These are phyloP conservation scores for Vireo altiloquus DNA, from an alignment of 2,113 vertebrate genomes.

Conservation along the genomic window DNA sequence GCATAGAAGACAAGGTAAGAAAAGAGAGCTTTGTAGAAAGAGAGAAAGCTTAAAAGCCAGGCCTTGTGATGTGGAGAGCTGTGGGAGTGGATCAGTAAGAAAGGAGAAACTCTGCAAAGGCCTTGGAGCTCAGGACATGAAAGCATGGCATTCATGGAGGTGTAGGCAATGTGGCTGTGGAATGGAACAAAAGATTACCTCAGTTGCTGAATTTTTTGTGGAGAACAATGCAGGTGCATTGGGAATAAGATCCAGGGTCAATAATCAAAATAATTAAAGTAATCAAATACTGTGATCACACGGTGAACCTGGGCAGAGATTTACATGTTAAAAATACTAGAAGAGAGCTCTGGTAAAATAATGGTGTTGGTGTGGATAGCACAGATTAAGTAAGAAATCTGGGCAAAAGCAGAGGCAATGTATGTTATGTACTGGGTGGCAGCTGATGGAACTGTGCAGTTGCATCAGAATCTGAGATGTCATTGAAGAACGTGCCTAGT, in stretches of 20 bases:
- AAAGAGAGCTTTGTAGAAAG: not conserved
- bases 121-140: not conserved
- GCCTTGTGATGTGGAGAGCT: not conserved
- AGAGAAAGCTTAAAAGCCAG: not conserved
- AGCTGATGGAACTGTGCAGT: not conserved
- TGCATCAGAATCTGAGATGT: not conserved
- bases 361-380: not conserved
- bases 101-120: constrained; percentile 8
- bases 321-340: not conserved
- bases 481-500: not conserved
- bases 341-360: not conserved
- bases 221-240: not conserved
- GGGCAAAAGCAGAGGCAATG: not conserved
- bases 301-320: not conserved
- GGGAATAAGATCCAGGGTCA: not conserved
- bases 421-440: not conserved
- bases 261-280: not conserved
- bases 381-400: not conserved
- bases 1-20: not conserved
- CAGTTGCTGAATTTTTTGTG: not conserved
- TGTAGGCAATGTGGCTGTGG: not conserved
- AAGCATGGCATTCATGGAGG: not conserved
- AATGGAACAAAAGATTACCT: not conserved
- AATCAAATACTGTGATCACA: not conserved
- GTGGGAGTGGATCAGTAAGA: not conserved